phyloP scores from a whole-genome alignment of 1,140 invertebrate species.

The Muscidifurax raptorellus region DNA sequence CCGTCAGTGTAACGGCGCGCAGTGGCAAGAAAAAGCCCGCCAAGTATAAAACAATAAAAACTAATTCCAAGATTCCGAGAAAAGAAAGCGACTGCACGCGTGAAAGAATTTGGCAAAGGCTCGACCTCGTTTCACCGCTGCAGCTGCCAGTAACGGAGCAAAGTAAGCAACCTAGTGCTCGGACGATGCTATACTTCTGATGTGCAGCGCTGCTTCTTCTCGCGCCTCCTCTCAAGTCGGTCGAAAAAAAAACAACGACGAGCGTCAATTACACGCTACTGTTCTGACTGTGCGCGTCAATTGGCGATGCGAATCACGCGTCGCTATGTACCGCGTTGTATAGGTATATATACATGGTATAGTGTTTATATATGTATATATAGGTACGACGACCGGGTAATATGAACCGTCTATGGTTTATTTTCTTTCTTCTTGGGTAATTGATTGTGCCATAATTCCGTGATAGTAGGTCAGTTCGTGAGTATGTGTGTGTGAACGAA shows the following conservation, averaged over 20 bases:
- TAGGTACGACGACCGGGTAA: too few relatives aligned
- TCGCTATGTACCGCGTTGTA: neutral
- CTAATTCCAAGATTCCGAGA: constrained; percentile 24
- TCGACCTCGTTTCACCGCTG: constrained; percentile 35
- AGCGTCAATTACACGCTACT: constrained; percentile 24
- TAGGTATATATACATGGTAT: too few relatives aligned
- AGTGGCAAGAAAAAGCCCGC: too few relatives aligned
- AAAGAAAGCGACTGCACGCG: constrained; percentile 36
- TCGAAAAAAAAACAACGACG: constrained; percentile 34
- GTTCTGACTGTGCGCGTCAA: constrained; percentile 4
- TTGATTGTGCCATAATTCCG: neutral
- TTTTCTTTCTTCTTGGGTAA: constrained; percentile 2
- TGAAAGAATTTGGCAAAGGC: constrained; percentile 47
- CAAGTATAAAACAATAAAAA: constrained; percentile 31
- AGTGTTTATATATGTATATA: too few relatives aligned
- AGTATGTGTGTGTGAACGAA: neutral
- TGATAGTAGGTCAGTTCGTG: neutral
- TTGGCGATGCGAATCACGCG: constrained; percentile 16
- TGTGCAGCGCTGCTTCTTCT: neutral
- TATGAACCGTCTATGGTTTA: neutral
- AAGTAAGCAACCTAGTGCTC: neutral
- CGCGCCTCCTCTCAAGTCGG: neutral
- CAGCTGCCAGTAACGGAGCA: neutral
- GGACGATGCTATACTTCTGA: too few relatives aligned
- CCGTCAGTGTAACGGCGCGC: too few relatives aligned